Evolutionary conservation across 2,888 invertebrate species (phyloP), one percentile per base, ranked within the genome.

Genomic region (Imbricaverruca yamaguchii): DNA sequence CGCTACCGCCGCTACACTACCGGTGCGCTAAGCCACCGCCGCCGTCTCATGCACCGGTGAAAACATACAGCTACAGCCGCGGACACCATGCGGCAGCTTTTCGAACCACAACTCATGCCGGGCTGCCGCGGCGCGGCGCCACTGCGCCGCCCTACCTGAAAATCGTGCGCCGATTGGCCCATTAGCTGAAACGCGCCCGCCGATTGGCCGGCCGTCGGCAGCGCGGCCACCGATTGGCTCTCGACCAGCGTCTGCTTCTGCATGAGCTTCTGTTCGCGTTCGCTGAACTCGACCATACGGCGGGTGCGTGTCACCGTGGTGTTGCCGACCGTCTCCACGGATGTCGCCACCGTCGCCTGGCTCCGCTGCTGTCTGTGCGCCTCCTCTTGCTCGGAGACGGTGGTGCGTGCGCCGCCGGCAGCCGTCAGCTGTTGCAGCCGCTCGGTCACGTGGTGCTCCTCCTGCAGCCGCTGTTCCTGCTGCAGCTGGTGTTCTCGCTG

Each of bases 131-230:
- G 61, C 63, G 56, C 12, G 69, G 57, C 56, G 67, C 80, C 77
- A 63, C 81, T 57, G 80, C 39, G 77, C 67, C 80, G 63, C 57
- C 80, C 65, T 79, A 81, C 81, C 80, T 63, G 59, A 23, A 61
- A 81, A 80, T 55, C 81, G 80, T 69, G 55, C 56, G 74, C 63
- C 55, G 63, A 81, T 74, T 56, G 80, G 74, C 65, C 81, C 74
- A n/a, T 57, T 53, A 61, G 61, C n/a, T 79, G 53, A n/a, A 81
- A 18, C n/a, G 53, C 59, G 39, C 61, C 81, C 65, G 63, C 21
- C 53, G 61, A 55, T 78, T 55, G 55, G 69, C 21, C n/a, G 78
- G n/a, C 12, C 23, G 61, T 0, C 61, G 39, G 23, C 69, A 80
- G 23, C 53, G 55, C 74, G 39, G 39, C 69, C 11, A 39, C 39